These are phyloP conservation scores for Melitaea athalia DNA, from an alignment of 2,888 invertebrate species.

Conservation along the genomic window DNA sequence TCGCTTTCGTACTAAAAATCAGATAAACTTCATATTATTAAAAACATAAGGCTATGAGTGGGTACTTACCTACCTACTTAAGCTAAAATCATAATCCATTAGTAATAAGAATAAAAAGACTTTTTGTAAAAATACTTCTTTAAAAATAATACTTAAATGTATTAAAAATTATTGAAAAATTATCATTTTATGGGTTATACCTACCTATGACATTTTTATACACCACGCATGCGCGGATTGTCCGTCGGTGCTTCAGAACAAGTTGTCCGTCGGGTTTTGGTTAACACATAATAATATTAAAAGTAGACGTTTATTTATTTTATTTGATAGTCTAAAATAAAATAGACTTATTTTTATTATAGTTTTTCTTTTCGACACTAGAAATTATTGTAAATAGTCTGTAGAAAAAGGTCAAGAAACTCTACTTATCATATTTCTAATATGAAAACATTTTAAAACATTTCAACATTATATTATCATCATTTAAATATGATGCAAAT, in stretches of 20 bases:
- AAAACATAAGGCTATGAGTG: no score
- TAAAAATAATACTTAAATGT: background rate
- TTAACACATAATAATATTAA: slow-evolving; percentile 2
- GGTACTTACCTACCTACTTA: no score
- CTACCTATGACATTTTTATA: slow-evolving; percentile 10
- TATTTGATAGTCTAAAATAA: no score
- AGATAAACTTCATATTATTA: no score
- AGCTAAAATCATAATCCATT: background rate
- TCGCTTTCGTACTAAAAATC: no score
- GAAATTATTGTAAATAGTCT: background rate
- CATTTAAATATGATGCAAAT: background rate
- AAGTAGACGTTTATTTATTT: background rate
- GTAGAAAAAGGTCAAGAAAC: no score
- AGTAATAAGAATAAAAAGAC: background rate
- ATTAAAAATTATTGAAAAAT: background rate
- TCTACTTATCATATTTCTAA: no score
- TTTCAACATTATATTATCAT: no score
- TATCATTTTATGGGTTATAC: background rate
- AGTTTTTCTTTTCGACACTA: background rate
- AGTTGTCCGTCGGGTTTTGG: slow-evolving; percentile 30
- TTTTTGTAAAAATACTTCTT: background rate
- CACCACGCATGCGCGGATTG: slow-evolving; percentile 29
- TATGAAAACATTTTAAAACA: no score
- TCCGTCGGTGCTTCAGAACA: slow-evolving; percentile 28
- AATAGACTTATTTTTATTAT: no score